phyloP scores from a whole-genome alignment of 2,888 invertebrate genomes.

The Sepiola atlantica region DNA sequence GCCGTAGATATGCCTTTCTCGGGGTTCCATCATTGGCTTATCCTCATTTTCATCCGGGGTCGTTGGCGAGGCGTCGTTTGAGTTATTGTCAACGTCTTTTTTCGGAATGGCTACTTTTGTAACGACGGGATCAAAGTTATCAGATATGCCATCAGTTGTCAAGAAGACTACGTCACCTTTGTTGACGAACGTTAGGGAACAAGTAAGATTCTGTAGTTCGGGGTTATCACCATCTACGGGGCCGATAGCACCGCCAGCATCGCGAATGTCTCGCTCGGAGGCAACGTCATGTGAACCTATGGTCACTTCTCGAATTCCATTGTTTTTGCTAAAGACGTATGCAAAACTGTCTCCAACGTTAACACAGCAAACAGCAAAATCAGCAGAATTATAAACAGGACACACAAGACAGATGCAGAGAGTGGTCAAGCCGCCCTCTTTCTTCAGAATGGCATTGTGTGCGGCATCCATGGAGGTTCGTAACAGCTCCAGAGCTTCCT shows the following conservation, averaged over 20 bases:
- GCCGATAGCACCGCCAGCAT: slow-evolving; percentile 90
- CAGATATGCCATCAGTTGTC: slow-evolving; percentile 91
- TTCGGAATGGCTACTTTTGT: slow-evolving; percentile 84
- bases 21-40: slow-evolving; percentile 72
- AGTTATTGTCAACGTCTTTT: slow-evolving; percentile 54
- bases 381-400: slow-evolving; percentile 76
- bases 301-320: slow-evolving; percentile 88
- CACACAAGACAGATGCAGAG: slow-evolving; percentile 85
- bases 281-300: slow-evolving; percentile 87
- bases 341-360: slow-evolving; percentile 92
- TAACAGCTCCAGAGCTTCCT: slow-evolving; percentile 85
- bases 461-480: slow-evolving; percentile 88
- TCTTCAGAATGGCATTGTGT: slow-evolving; percentile 87
- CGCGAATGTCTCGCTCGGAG: slow-evolving; percentile 89
- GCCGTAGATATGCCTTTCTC: slow-evolving; percentile 85
- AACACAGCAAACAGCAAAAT: slow-evolving; percentile 85
- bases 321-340: slow-evolving; percentile 84
- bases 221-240: slow-evolving; percentile 88
- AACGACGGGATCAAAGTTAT: slow-evolving; percentile 93
- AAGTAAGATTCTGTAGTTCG: slow-evolving; percentile 89
- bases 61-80: slow-evolving; percentile 52
- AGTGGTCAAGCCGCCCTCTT: slow-evolving; percentile 84
- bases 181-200: slow-evolving; percentile 87
- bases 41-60: slow-evolving; percentile 54
- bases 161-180: slow-evolving; percentile 88